These are phyloP conservation scores for Prostheceraeus crozeri DNA, from an alignment of 2,888 invertebrate genomes.

Conservation along the genomic window DNA sequence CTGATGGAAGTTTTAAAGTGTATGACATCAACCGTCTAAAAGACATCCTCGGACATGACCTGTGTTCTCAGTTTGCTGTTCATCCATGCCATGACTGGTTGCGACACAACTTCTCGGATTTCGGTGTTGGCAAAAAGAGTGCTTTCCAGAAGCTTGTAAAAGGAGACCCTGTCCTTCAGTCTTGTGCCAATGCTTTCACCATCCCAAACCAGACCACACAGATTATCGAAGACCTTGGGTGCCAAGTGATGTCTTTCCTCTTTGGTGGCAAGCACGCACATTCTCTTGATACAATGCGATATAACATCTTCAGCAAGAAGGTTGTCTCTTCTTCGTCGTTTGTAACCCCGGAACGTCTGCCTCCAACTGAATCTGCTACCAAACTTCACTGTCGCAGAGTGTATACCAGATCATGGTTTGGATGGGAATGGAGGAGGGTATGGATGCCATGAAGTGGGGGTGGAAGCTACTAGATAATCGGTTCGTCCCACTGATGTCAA, in stretches of 20 bases:
- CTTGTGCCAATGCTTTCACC: conserved; percentile 5
- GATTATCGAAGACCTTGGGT: conserved; percentile 21
- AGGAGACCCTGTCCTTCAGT: not conserved
- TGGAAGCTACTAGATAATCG: conserved; percentile 30
- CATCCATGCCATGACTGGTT: conserved; percentile 37
- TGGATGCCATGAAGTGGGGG: conserved; percentile 32
- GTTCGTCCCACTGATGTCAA: conserved; percentile 31
- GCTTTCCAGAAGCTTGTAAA: conserved; percentile 31
- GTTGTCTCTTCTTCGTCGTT: conserved; percentile 28
- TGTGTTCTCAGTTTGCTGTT: conserved; percentile 33
- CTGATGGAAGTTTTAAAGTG: not conserved
- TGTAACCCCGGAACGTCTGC: conserved; percentile 27
- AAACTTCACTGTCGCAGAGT: conserved; percentile 25
- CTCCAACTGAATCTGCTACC: conserved; percentile 34
- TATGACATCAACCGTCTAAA: conserved; percentile 22
- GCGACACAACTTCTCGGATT: conserved; percentile 36
- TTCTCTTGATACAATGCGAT: conserved; percentile 11
- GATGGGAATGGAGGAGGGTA: conserved; percentile 15
- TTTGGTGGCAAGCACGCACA: conserved; percentile 22
- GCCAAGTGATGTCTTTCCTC: conserved; percentile 19
- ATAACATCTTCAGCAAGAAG: conserved; percentile 28
- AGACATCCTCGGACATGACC: conserved; percentile 3
- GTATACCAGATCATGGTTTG: conserved; percentile 34
- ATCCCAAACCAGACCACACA: not conserved
- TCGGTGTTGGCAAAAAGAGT: conserved; percentile 36